Evolutionary conservation across 2,113 vertebrate genomes (phyloP).

Genomic region (Bubalus kerabau): DNA sequence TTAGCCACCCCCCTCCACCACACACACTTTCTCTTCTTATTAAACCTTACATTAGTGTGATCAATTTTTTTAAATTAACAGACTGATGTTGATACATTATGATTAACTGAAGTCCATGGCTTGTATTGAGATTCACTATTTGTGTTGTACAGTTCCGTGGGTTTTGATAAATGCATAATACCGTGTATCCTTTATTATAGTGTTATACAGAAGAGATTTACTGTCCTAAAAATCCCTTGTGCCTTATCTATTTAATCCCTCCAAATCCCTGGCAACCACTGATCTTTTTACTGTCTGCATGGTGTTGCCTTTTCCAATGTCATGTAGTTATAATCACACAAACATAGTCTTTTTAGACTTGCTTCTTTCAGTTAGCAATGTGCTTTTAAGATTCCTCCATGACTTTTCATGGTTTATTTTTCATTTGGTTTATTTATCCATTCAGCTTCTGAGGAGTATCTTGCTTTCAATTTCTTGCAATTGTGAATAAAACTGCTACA

Average conservation of each 20-base stretch:
- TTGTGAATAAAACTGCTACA: not conserved
- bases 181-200: not conserved
- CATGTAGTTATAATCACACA: not conserved
- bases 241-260: not conserved
- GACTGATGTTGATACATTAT: not conserved
- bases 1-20: fast-evolving
- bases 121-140: not conserved
- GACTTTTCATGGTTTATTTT: not conserved
- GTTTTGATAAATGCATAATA: not conserved
- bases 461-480: not conserved
- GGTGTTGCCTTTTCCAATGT: not conserved
- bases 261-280: not conserved
- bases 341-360: not conserved
- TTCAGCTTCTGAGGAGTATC: not conserved
- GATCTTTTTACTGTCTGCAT: not conserved
- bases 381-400: not conserved
- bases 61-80: not conserved
- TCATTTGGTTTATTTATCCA: not conserved
- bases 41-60: not conserved
- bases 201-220: not conserved
- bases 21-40: not conserved
- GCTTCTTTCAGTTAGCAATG: not conserved
- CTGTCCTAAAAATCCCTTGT: not conserved
- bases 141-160: not conserved
- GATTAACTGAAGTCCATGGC: not conserved